Base-by-base conservation (phyloP, 2,888 invertebrate species). In the Yponomeuta plumbellus region DNA sequence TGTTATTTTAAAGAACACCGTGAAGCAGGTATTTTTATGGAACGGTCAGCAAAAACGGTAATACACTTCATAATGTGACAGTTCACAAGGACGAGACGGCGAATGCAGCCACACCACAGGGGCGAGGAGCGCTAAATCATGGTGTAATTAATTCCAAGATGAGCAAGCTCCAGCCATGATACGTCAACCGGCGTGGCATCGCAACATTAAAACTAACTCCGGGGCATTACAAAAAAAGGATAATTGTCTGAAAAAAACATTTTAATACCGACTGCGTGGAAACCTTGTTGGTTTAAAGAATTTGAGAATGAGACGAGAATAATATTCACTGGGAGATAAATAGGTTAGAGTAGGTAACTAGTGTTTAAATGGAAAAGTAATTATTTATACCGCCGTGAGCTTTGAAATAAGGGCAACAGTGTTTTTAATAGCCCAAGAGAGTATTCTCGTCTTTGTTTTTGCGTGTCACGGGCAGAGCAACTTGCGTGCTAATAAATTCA, bases 221-320 rank as follows among this genome's bases (percentile, higher is more conserved):
- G 23, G 66, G 44, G 44, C 26, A 61, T 40, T 52, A 44, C 21
- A 59, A 66, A 66, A 34, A 61, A 66, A 61, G 20, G 61, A 66
- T 66, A 66, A 66, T 61, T 66, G 66, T 8, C 22, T 61, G 39
- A 66, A 66, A 66, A 66, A 52, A 61, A 34, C 57, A 65, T 11
- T 44, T n/a, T 13, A 52, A 52, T 52, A 52, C 20, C 13, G 26
- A 44, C 65, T 40, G 63, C 20, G 63, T 39, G n/a, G 57, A 56
- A 21, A 57, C 65, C 20, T 65, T 65, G 65, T 65, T 65, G 58
- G 59, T 65, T 65, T 39, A 59, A 65, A 34, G 58, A 39, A 58
- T 65, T 65, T 40, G 13, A 56, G 65, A 23, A 20, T 20, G 56
- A 59, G 40, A 64, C 44, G 64, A 17, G 39, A 22, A 62, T 20